A percentile compares a stretch with the other conserved stretches of the same genome.
phyloP scores from a whole-genome alignment of 2,888 invertebrate species.

The Apotomis betuletana region DNA sequence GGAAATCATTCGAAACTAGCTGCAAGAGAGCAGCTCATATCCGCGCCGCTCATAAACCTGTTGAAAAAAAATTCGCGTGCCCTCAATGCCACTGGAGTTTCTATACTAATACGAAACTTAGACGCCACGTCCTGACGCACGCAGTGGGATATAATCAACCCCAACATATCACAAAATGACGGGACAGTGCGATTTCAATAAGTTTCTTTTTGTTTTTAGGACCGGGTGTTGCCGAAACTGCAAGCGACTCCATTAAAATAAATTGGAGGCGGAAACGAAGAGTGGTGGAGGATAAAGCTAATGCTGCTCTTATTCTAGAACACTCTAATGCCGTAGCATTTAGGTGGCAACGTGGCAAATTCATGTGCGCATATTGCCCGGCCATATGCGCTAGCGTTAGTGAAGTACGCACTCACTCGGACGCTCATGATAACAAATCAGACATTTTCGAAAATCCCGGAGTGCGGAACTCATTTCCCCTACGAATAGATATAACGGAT shows the following conservation, averaged over 20 bases:
- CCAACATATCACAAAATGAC: conserved; percentile 20
- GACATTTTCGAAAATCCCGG: conserved; percentile 56
- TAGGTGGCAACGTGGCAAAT: conserved; percentile 65
- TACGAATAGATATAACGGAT: conserved; percentile 65
- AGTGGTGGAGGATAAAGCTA: conserved; percentile 58
- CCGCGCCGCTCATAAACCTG: conserved; percentile 57
- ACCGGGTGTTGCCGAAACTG: conserved; percentile 46
- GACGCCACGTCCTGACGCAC: conserved; percentile 61
- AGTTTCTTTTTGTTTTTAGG: conserved; percentile 64
- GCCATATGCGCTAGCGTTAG: conserved; percentile 51
- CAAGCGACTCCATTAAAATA: conserved; percentile 47
- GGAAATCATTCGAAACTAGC: conserved; percentile 63
- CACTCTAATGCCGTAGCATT: conserved; percentile 68
- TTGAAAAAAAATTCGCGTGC: conserved; percentile 58
- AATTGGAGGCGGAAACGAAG: conserved; percentile 62
- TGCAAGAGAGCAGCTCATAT: conserved; percentile 68
- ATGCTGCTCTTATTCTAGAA: conserved; percentile 64
- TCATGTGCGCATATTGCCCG: conserved; percentile 68
- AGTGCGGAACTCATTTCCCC: conserved; percentile 61
- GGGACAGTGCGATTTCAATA: conserved; percentile 43
- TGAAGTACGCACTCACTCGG: conserved; percentile 59
- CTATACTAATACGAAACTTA: conserved; percentile 60
- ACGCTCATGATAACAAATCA: conserved; percentile 55
- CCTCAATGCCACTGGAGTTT: conserved; percentile 60
- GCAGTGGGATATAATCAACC: conserved; percentile 46